phyloP scores from a whole-genome alignment of 2,797 vertebrate genomes.

The Dromococcyx pavoninus region DNA sequence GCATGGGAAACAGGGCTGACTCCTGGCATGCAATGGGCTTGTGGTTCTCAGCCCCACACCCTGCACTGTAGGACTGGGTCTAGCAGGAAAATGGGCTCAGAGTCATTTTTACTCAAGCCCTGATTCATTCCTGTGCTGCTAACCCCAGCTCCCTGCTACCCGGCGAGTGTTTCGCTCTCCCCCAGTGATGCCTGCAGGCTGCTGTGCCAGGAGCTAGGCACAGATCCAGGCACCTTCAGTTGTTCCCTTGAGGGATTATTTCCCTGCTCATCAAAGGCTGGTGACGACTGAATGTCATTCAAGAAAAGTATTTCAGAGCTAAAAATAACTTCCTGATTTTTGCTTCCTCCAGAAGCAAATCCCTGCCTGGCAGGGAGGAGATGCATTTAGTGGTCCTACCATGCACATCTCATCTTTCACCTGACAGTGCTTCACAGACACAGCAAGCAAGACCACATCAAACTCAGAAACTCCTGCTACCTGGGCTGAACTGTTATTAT shows the following conservation, averaged over 20 bases:
- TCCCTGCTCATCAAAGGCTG: not conserved
- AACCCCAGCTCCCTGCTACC: not conserved
- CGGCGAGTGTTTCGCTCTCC: fast-evolving
- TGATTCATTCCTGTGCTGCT: not conserved
- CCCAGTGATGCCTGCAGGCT: fast-evolving
- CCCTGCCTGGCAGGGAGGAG: not conserved
- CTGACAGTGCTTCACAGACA: not conserved
- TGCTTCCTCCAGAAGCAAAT: not conserved
- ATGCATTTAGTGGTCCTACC: not conserved
- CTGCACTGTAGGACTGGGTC: fast-evolving
- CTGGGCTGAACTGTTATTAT: not conserved
- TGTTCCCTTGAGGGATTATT: not conserved
- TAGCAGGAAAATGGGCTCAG: not conserved
- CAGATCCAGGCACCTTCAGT: not conserved
- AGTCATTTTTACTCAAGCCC: not conserved
- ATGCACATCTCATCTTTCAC: not conserved
- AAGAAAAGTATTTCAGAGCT: not conserved
- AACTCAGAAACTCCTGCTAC: not conserved
- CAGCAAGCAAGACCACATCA: not conserved
- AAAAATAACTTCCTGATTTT: not conserved
- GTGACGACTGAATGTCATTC: not conserved
- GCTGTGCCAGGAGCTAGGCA: not conserved
- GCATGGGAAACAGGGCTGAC: not conserved
- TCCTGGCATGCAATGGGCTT: fast-evolving
- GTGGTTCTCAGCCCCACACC: fast-evolving